phyloP scores from a whole-genome alignment of 2,113 vertebrate genomes.

The Pristiophorus japonicus region DNA sequence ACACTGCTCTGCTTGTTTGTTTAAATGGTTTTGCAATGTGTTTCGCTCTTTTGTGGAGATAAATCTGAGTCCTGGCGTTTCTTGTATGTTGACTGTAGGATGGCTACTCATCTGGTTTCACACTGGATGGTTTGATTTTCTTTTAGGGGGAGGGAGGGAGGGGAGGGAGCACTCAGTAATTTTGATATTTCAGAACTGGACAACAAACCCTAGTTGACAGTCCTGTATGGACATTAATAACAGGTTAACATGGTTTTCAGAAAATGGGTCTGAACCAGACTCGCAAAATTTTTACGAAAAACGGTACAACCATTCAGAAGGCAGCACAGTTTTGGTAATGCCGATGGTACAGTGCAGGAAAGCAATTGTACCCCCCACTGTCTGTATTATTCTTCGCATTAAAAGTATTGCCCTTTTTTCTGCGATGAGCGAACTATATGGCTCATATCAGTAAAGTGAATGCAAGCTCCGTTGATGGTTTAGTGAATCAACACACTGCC shows the following conservation, averaged over 20 bases:
- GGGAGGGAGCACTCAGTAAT: background rate
- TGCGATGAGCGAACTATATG: background rate
- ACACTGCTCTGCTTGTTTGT: background rate
- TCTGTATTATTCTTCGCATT: background rate
- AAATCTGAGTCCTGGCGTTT: background rate
- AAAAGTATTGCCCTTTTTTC: background rate
- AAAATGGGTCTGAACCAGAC: background rate
- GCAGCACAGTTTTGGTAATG: background rate
- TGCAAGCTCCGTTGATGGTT: background rate
- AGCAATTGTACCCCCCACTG: background rate
- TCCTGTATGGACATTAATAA: background rate
- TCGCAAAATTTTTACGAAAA: background rate
- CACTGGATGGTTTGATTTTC: background rate
- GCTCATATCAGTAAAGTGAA: background rate
- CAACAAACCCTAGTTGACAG: background rate
- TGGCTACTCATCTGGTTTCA: background rate
- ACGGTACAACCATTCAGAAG: background rate
- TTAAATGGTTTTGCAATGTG: background rate
- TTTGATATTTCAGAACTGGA: background rate
- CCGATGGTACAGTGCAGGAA: background rate
- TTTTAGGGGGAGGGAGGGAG: background rate
- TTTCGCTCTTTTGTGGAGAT: background rate
- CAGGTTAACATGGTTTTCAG: conserved; percentile 1
- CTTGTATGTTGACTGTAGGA: background rate
- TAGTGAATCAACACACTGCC: background rate